Base-by-base conservation (phyloP, 2,888 invertebrate species). In the Lacanobia wlatinum region DNA sequence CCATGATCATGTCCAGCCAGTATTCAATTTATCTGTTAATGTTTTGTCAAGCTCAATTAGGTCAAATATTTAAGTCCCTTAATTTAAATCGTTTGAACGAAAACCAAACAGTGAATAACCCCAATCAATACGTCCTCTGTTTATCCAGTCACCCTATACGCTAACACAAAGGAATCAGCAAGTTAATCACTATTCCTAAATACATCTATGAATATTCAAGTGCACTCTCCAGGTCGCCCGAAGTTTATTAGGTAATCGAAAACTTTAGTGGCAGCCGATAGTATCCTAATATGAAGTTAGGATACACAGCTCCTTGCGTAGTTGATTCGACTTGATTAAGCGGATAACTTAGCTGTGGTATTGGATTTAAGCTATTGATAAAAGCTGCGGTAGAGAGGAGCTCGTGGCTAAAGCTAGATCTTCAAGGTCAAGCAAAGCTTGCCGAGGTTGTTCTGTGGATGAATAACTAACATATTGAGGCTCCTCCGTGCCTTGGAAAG, bases 131-230 rank as follows among this genome's bases (percentile, higher is more conserved):
- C n/a, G 4, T 34, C 34, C 70, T 38, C 5, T n/a, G 40, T 21
- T 28, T 28, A 50, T 21, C 6, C 6, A 28, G n/a, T n/a, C 38
- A 23, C 4, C n/a, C 7, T 21, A 10, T n/a, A 21, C 67, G 18
- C 18, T 4, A 50, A 10, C n/a, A 56, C 56, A 55, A 53, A 40
- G 59, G 40, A 48, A 53, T 28, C 50, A 28, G 6, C 14, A 16
- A 43, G 43, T 46, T 56, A 56, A 74, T 46, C 12, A 46, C 18
- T 28, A 50, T 52, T n/a, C 74, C 56, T 55, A 53, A 60, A 80
- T 48, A 79, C 14, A 64, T 62, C 18, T 23, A 80, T 78, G 58
- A 83, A 83, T 83, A 78, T 83, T 78, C 83, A 66, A 34, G 53
- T 28, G 34, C 61, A 55, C 18, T 62, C 50, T 43, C 40, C 64